Evolutionary conservation across 2,888 invertebrate species (phyloP).

Genomic region (Dynastes maya): DNA sequence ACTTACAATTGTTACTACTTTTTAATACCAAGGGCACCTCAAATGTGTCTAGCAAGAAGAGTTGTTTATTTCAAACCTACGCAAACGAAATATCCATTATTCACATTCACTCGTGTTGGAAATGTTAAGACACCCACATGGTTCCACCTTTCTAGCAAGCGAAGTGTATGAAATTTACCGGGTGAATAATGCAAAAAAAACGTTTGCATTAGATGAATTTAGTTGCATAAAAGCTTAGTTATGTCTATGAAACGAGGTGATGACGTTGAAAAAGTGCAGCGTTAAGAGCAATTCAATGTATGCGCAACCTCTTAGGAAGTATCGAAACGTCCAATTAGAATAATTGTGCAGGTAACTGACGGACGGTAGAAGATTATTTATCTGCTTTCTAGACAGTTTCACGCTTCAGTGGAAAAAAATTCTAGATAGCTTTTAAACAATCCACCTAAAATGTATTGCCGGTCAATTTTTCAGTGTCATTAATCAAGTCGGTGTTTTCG

Average conservation of each 20-base stretch:
- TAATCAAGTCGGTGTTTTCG: slow-evolving; percentile 14
- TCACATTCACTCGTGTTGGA: not conserved
- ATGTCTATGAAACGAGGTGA: not conserved
- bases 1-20: slow-evolving; percentile 8
- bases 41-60: slow-evolving; percentile 6
- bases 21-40: slow-evolving; percentile 17
- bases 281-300: slow-evolving; percentile 4
- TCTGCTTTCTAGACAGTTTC: slow-evolving; percentile 32
- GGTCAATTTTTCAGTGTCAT: slow-evolving; percentile 7
- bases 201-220: not conserved
- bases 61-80: slow-evolving; percentile 12
- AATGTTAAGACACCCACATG: slow-evolving; percentile 19
- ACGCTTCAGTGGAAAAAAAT: slow-evolving; percentile 24
- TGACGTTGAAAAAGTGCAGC: not conserved
- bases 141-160: slow-evolving; percentile 10
- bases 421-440: not conserved
- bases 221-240: not conserved
- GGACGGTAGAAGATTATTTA: slow-evolving; percentile 17
- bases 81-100: slow-evolving; percentile 27
- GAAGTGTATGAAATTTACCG: slow-evolving; percentile 20
- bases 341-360: not conserved
- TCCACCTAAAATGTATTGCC: slow-evolving; percentile 14
- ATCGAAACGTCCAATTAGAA: not conserved
- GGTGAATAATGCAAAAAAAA: slow-evolving; percentile 8
- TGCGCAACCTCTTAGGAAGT: not conserved